Evolutionary conservation across 2,797 vertebrate species (phyloP).

Genomic region (Scomberomorus guttatus): DNA sequence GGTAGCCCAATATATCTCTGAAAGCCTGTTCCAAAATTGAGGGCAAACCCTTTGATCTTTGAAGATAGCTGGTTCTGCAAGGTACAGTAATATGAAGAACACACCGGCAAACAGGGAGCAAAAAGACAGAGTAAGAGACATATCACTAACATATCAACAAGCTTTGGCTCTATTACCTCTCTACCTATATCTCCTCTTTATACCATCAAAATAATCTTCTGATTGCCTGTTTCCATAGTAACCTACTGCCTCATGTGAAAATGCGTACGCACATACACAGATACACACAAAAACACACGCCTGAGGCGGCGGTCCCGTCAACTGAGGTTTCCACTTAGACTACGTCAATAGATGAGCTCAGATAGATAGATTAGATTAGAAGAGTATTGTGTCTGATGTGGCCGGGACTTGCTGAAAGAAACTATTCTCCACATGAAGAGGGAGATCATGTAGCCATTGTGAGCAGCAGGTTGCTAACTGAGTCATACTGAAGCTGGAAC

Average conservation of each 20-base stretch:
- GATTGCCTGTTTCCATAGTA: slow-evolving; percentile 65
- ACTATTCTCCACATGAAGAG: neutral
- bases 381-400: slow-evolving; percentile 24
- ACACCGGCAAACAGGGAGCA: slow-evolving; percentile 7
- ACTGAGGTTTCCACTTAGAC: slow-evolving; percentile 38
- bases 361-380: slow-evolving; percentile 22
- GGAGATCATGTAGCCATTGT: neutral
- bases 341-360: slow-evolving; percentile 47
- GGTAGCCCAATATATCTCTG: slow-evolving; percentile 22
- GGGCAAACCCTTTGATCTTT: slow-evolving; percentile 65
- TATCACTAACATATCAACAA: slow-evolving; percentile 24
- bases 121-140: slow-evolving; percentile 9
- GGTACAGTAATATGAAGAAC: slow-evolving; percentile 24
- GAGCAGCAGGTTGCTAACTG: slow-evolving; percentile 4
- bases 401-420: neutral
- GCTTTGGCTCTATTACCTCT: slow-evolving; percentile 1
- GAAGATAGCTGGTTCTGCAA: slow-evolving; percentile 31
- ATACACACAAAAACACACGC: slow-evolving; percentile 30
- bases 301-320: slow-evolving; percentile 11
- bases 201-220: slow-evolving; percentile 33
- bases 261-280: neutral
- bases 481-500: neutral
- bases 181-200: slow-evolving; percentile 9
- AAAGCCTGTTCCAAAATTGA: slow-evolving; percentile 57
- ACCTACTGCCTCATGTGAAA: slow-evolving; percentile 5